phyloP scores from a whole-genome alignment of 2,888 invertebrate species.

The Esperia sulphurella region DNA sequence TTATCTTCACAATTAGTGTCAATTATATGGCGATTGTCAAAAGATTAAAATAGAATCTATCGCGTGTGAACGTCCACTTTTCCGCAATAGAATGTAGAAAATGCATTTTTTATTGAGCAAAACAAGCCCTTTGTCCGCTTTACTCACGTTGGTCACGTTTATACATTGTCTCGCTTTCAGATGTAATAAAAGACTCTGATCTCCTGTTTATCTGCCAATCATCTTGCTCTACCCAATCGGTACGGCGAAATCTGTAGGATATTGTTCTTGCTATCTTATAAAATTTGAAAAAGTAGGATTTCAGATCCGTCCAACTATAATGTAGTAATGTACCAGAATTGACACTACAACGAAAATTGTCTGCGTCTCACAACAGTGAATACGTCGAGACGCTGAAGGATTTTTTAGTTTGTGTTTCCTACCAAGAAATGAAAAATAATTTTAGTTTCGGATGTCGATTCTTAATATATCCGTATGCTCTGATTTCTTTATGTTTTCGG shows the following conservation, averaged over 20 bases:
- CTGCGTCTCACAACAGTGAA: no score
- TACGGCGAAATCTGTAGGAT: constrained; percentile 1
- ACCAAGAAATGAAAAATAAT: no score
- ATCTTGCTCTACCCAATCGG: constrained; percentile 41
- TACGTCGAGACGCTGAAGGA: no score
- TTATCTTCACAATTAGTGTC: constrained; percentile 53
- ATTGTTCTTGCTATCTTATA: background rate
- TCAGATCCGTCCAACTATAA: no score
- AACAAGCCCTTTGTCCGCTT: constrained; percentile 52
- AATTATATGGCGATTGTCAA: constrained; percentile 67
- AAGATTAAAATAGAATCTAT: constrained; percentile 72
- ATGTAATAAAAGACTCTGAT: constrained; percentile 48
- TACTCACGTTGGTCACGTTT: constrained; percentile 64
- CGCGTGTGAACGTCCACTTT: constrained; percentile 70
- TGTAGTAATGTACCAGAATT: no score
- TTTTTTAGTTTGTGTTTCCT: no score
- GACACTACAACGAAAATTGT: no score
- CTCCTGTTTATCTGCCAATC: constrained; percentile 59
- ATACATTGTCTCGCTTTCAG: constrained; percentile 53
- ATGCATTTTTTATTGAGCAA: constrained; percentile 40
- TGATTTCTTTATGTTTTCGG: no score
- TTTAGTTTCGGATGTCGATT: no score
- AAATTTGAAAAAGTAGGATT: background rate
- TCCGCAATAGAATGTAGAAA: constrained; percentile 62
- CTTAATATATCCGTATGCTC: no score